Evolutionary conservation across 2,888 invertebrate species (phyloP), one percentile per base, ranked within the genome.

Genomic region (Apoda limacodes): DNA sequence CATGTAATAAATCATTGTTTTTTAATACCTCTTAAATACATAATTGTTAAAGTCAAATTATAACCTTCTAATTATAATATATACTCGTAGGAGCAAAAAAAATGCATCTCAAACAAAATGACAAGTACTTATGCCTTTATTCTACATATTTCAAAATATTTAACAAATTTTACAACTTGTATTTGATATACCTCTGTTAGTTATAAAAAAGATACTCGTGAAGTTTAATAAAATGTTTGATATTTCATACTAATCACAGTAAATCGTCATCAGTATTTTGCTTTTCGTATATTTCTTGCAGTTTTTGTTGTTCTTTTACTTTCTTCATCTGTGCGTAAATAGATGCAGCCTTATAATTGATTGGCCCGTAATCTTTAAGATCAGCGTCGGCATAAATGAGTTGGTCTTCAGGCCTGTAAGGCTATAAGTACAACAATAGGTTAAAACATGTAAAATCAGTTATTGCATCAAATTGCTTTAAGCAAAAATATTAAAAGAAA

Each of bases 371-470:
- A 53, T 91, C 91, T 60, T 89, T 88, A 70, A 92, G 88, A 68
- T 94, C 93, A 51, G 93, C 89, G 68, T 94, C 94, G 38, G 94
- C 94, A 71, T 94, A 94, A 58, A 92, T 91, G 70, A 94, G 83
- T 48, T 71, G 69, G 72, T 94, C 93, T 57, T 90, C 88, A 43
- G 92, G 88, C 70, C 85, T 85, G 78, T 88, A 88, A 43, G 93
- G 91, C 94, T 94, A 84, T n/a, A 2, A 29, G 2, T 11, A 19
- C 12, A 20, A 35, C 30, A 40, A 32, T 40, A 25, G 34, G 35
- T 35, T 25, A 32, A 24, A 35, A 34, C 48, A 37, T 45, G 52
- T 52, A 59, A 55, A 53, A 57, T 56, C 54, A 55, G 54, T 30
- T 19, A 19, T 19, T 19, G 5, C 9, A 5, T 19, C 5, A 1